phyloP scores from a whole-genome alignment of 2,113 vertebrate genomes.

The Nycticorax nycticorax region DNA sequence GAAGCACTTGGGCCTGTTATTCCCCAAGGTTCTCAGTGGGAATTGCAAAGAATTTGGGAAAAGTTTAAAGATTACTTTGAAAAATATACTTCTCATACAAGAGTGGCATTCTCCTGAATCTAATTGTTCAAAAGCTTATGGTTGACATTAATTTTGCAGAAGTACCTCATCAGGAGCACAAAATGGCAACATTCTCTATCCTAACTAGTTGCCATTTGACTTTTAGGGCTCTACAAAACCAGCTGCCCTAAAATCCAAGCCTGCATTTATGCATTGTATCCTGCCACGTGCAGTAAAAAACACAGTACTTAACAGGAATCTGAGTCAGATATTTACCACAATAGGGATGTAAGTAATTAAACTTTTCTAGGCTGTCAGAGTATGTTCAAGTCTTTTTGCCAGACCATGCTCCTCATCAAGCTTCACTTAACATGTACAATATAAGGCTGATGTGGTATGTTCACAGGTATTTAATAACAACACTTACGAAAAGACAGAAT shows the following conservation, averaged over 20 bases:
- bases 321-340: not conserved
- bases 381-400: not conserved
- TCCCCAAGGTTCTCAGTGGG: not conserved
- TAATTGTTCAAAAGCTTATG: not conserved
- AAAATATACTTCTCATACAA: not conserved
- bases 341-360: not conserved
- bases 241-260: not conserved
- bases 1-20: not conserved
- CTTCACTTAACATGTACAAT: not conserved
- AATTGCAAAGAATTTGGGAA: not conserved
- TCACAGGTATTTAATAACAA: not conserved
- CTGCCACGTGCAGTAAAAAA: not conserved
- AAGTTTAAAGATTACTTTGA: not conserved
- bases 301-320: not conserved
- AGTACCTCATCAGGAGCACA: not conserved
- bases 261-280: not conserved
- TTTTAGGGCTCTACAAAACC: not conserved
- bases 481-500: not conserved
- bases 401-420: not conserved
- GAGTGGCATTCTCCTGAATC: not conserved
- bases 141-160: not conserved
- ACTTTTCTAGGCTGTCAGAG: not conserved
- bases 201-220: not conserved
- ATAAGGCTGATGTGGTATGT: not conserved
- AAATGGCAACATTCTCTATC: not conserved